Conservation (phyloP, 2,797 vertebrate species). For the Calcarius lapponicus region DNA sequence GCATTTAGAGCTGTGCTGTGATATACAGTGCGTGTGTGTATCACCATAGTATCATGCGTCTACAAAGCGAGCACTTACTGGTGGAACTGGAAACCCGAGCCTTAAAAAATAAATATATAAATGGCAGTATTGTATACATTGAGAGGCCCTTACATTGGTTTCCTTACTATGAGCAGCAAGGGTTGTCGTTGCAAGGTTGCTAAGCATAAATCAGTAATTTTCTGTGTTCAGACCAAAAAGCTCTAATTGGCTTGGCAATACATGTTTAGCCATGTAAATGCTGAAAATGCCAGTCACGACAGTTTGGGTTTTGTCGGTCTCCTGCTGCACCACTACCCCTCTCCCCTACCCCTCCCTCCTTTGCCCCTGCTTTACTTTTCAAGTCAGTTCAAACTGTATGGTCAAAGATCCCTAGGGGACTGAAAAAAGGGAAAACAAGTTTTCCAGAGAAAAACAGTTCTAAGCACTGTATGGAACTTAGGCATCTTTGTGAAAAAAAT, state of each 20-base stretch:
- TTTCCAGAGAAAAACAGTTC: not conserved
- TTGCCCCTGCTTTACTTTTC: not conserved
- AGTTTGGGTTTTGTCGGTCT: not conserved
- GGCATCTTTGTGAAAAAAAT: not conserved
- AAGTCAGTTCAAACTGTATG: not conserved
- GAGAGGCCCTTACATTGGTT: not conserved
- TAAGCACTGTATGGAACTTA: not conserved
- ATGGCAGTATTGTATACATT: not conserved
- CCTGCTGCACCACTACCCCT: not conserved
- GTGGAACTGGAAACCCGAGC: not conserved
- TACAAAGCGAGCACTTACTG: not conserved
- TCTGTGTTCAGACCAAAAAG: not conserved
- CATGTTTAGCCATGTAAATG: not conserved
- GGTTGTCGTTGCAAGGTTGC: not conserved
- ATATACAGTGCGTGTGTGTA: fast-evolving
- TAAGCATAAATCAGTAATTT: not conserved
- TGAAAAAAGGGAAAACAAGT: not conserved
- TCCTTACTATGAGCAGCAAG: not conserved
- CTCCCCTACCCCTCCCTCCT: not conserved
- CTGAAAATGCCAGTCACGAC: not conserved
- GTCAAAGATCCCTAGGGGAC: not conserved
- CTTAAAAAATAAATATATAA: not conserved
- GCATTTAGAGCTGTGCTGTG: not conserved
- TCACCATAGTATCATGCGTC: not conserved
- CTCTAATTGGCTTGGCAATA: not conserved